Evolutionary conservation across 2,888 invertebrate genomes (phyloP).

Genomic region (Tethea ocularis): DNA sequence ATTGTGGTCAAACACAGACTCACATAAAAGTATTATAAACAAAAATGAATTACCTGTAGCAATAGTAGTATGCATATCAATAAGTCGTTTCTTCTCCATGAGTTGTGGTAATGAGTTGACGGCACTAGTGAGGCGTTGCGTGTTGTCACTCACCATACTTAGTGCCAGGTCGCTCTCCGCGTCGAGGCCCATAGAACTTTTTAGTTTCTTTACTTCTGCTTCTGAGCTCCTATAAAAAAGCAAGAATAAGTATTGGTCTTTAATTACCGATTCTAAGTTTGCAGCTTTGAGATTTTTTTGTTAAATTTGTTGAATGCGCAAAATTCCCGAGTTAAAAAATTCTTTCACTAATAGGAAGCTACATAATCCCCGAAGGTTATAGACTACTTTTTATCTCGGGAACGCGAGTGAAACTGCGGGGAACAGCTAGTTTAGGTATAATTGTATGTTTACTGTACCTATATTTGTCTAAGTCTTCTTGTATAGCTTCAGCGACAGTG

Average conservation of each 20-base stretch:
- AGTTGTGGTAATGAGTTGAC: conserved; percentile 98
- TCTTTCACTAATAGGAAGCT: no score
- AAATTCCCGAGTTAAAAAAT: no score
- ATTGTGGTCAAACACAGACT: no score
- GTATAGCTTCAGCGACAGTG: conserved; percentile 98
- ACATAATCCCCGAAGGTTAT: no score
- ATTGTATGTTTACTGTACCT: conserved; percentile 77
- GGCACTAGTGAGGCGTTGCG: conserved; percentile 96
- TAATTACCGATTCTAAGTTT: no score
- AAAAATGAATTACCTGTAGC: conserved; percentile 95
- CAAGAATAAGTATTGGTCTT: background rate
- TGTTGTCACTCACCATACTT: conserved; percentile 95
- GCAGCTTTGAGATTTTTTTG: no score
- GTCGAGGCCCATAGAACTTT: conserved; percentile 96
- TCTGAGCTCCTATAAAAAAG: conserved; percentile 86
- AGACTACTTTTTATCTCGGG: background rate
- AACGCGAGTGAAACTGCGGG: no score
- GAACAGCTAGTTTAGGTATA: no score
- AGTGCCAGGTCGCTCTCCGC: conserved; percentile 94
- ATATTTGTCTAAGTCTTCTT: conserved; percentile 98
- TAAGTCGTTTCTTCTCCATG: conserved; percentile 97
- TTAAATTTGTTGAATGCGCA: no score
- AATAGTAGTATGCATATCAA: conserved; percentile 99
- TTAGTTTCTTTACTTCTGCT: conserved; percentile 97
- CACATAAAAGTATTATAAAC: no score